Conservation (phyloP, 2,113 vertebrate species). For the Myodes glareolus region DNA sequence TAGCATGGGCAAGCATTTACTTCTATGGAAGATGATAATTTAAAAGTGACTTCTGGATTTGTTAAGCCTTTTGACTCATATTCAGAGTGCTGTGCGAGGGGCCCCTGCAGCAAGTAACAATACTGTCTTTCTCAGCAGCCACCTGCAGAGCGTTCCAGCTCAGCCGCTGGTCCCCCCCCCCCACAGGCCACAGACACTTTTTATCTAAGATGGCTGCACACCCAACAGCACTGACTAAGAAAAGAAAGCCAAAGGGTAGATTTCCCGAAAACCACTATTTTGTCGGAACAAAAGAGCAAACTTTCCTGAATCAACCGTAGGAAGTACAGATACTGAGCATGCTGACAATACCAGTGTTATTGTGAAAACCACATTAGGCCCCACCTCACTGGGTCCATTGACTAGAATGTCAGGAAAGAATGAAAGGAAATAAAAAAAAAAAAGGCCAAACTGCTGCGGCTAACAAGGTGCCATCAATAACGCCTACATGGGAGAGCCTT, state of each 20-base stretch:
- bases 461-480: constrained; percentile 77
- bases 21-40: constrained; percentile 53
- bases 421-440: constrained; percentile 71
- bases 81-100: constrained; percentile 25
- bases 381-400: constrained; percentile 83
- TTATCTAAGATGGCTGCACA: constrained; percentile 52
- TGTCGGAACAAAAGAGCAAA: constrained; percentile 76
- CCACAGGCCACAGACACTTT: constrained; percentile 8
- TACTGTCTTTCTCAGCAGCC: constrained; percentile 71
- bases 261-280: constrained; percentile 74
- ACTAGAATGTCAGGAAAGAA: constrained; percentile 68
- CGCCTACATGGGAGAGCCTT: constrained; percentile 64
- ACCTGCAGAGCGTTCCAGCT: constrained; percentile 66
- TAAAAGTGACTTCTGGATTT: constrained; percentile 67
- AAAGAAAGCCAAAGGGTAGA: constrained; percentile 69
- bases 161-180: constrained; percentile 28
- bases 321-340: constrained; percentile 78
- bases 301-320: constrained; percentile 75
- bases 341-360: constrained; percentile 79
- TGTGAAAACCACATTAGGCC: constrained; percentile 79
- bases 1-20: constrained; percentile 24
- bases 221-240: constrained; percentile 38
- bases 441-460: constrained; percentile 68
- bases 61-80: constrained; percentile 69
- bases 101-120: constrained; percentile 65